Evolutionary conservation across 2,113 vertebrate species (phyloP).

Genomic region (Regulus satrapa): DNA sequence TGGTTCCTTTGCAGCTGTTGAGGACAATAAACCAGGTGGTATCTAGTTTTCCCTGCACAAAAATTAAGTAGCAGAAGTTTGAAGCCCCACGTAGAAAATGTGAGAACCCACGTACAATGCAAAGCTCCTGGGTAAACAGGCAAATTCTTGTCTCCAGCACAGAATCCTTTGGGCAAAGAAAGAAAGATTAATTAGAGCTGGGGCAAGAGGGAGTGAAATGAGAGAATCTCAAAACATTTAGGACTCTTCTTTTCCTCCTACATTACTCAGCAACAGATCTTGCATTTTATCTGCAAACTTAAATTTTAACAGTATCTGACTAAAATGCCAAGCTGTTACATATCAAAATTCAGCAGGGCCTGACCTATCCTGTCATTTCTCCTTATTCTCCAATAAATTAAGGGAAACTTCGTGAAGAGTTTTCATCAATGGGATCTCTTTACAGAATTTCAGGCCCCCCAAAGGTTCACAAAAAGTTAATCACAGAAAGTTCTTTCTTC

Average conservation of each 20-base stretch:
- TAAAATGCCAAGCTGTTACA: neutral
- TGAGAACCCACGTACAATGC: neutral
- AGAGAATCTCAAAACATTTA: neutral
- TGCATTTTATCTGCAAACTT: constrained; percentile 16
- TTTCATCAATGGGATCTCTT: constrained; percentile 1
- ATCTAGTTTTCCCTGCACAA: neutral
- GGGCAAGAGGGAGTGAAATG: neutral
- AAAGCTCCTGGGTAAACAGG: neutral
- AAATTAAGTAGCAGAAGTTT: neutral
- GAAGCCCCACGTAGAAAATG: neutral
- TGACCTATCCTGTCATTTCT: constrained; percentile 1
- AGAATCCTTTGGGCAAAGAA: neutral
- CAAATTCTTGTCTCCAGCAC: neutral
- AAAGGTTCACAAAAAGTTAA: constrained; percentile 19
- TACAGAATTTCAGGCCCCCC: neutral
- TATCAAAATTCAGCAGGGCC: constrained; percentile 16
- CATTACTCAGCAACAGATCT: neutral
- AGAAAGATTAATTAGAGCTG: neutral
- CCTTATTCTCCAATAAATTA: neutral
- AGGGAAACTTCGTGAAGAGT: neutral
- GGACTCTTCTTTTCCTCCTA: neutral
- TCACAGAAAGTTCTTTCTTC: neutral
- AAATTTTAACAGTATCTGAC: constrained; percentile 19
- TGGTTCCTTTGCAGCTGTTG: neutral
- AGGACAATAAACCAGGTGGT: neutral